Conservation (phyloP, 2,888 invertebrate genomes). For the Theretra japonica region DNA sequence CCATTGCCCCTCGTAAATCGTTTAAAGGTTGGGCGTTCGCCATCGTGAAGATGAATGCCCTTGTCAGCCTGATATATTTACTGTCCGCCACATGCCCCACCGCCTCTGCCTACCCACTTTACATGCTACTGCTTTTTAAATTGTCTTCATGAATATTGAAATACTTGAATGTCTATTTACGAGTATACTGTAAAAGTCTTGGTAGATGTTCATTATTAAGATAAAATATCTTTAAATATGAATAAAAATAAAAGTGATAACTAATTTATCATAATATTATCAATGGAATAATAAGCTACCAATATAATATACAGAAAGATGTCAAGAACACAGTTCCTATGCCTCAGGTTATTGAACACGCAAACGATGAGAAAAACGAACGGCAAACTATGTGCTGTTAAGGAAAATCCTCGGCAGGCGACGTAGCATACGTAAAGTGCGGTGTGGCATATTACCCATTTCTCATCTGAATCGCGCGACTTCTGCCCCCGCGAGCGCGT, state of each 20-base stretch:
- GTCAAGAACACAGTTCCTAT: neutral
- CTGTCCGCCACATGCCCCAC: slow-evolving; percentile 70
- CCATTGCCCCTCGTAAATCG: slow-evolving; percentile 80
- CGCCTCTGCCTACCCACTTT: slow-evolving; percentile 59
- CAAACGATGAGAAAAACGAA: slow-evolving; percentile 45
- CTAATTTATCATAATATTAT: neutral
- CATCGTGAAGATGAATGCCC: slow-evolving; percentile 80
- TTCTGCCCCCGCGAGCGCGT: slow-evolving; percentile 63
- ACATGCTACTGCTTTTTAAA: slow-evolving; percentile 64
- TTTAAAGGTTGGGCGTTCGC: slow-evolving; percentile 81
- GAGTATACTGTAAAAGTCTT: no score
- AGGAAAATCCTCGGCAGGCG: slow-evolving; percentile 36
- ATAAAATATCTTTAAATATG: neutral
- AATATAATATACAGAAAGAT: neutral
- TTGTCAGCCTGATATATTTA: slow-evolving; percentile 80
- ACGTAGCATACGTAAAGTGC: slow-evolving; percentile 55
- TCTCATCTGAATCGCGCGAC: slow-evolving; percentile 72
- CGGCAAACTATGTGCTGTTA: slow-evolving; percentile 47
- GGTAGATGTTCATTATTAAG: neutral
- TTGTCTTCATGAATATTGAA: slow-evolving; percentile 59
- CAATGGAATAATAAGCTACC: neutral
- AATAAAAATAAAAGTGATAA: neutral
- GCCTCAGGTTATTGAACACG: slow-evolving; percentile 38
- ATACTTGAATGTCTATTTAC: neutral
- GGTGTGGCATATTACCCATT: slow-evolving; percentile 65